These are phyloP conservation scores for Neodiprion virginianus DNA, from an alignment of 1,140 invertebrate genomes.

Conservation along the genomic window DNA sequence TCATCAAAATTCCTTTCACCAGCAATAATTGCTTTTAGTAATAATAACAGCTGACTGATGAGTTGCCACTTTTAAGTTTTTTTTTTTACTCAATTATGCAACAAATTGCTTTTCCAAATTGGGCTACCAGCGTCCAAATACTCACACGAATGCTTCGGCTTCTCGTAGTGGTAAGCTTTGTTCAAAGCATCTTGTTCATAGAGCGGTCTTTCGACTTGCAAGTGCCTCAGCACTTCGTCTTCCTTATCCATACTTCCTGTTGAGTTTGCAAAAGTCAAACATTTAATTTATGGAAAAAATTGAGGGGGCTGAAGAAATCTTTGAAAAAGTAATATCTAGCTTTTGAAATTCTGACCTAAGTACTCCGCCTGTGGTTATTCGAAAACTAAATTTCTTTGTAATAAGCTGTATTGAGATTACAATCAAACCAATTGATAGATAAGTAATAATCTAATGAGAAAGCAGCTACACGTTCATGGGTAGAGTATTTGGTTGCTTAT, in stretches of 20 bases:
- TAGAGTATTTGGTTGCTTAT: too few relatives aligned
- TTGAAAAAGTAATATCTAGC: too few relatives aligned
- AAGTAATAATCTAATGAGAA: too few relatives aligned
- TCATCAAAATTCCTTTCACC: too few relatives aligned
- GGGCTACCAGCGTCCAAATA: conserved; percentile 25
- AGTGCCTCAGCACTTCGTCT: conserved; percentile 33
- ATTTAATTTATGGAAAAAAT: too few relatives aligned
- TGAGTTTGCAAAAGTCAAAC: neutral
- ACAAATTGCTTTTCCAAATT: conserved; percentile 14
- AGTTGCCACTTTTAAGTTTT: neutral
- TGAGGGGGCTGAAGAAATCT: too few relatives aligned
- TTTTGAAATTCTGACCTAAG: too few relatives aligned
- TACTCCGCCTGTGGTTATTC: too few relatives aligned
- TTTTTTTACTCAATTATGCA: neutral
- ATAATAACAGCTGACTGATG: conserved; percentile 1
- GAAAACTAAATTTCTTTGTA: too few relatives aligned
- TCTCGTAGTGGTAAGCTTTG: conserved; percentile 67
- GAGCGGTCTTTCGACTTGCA: conserved; percentile 60
- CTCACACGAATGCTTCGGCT: conserved; percentile 65
- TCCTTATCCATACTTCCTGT: conserved; percentile 29
- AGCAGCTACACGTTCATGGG: too few relatives aligned
- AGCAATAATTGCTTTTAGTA: neutral
- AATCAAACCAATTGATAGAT: too few relatives aligned
- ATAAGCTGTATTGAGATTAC: too few relatives aligned
- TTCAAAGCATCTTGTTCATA: conserved; percentile 70